These are phyloP conservation scores for Dolichotis patagonum DNA, from an alignment of 2,113 vertebrate genomes.

Conservation along the genomic window DNA sequence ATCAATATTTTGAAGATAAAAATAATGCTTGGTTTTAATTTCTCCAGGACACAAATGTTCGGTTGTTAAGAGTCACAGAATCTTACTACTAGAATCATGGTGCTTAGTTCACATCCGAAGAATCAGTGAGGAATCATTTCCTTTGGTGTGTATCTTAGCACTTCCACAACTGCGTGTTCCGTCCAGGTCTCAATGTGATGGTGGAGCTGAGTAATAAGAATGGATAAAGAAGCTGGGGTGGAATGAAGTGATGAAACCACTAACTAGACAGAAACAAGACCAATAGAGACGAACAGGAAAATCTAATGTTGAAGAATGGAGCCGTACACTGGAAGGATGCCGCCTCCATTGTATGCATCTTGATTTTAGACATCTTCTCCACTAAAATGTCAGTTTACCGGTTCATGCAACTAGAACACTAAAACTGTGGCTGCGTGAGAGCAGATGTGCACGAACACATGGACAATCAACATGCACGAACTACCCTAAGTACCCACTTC, in stretches of 20 bases:
- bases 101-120: background rate
- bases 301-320: background rate
- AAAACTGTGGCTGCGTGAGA: background rate
- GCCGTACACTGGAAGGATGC: background rate
- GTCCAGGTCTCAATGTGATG: background rate
- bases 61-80: background rate
- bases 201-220: background rate
- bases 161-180: background rate
- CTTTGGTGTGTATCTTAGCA: background rate
- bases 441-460: background rate
- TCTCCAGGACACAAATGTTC: constrained; percentile 25
- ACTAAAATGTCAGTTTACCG: background rate
- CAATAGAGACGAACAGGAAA: background rate
- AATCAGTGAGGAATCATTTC: background rate
- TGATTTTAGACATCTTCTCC: background rate
- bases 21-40: constrained; percentile 17
- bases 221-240: background rate
- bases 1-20: constrained; percentile 42
- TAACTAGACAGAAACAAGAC: constrained; percentile 28
- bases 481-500: background rate
- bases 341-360: background rate
- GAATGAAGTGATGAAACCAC: background rate
- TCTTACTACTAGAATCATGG: background rate
- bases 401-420: background rate
- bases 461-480: background rate